These are phyloP conservation scores for Leucoptera coffeella DNA, from an alignment of 2,888 invertebrate genomes.

Conservation along the genomic window DNA sequence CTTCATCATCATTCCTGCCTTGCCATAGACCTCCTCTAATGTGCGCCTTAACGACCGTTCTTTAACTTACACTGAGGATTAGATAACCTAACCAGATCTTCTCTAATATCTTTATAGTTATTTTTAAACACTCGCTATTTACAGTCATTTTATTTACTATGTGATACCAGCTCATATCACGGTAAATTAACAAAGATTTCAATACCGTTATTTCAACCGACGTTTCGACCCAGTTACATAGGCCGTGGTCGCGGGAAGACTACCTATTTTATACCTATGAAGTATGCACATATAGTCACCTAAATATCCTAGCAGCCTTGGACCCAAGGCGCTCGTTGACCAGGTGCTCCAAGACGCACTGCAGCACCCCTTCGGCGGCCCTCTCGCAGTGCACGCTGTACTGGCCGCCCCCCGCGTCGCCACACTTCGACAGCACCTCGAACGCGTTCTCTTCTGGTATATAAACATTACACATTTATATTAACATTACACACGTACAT, in stretches of 20 bases:
- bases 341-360: slow-evolving; percentile 69
- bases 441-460: slow-evolving; percentile 68
- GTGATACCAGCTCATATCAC: too few relatives aligned
- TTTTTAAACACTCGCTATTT: too few relatives aligned
- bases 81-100: neutral
- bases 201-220: too few relatives aligned
- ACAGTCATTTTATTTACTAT: too few relatives aligned
- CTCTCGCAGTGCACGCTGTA: slow-evolving; percentile 67
- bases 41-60: too few relatives aligned
- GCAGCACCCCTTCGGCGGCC: slow-evolving; percentile 66
- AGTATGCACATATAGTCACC: too few relatives aligned
- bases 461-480: neutral
- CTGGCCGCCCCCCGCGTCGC: slow-evolving; percentile 80
- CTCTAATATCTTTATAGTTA: neutral
- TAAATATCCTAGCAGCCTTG: slow-evolving; percentile 80
- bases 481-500: too few relatives aligned
- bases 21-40: too few relatives aligned
- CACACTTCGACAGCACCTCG: slow-evolving; percentile 67
- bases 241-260: too few relatives aligned
- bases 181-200: too few relatives aligned
- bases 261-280: neutral
- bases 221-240: neutral
- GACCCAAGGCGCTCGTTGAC: slow-evolving; percentile 82
- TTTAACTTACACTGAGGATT: too few relatives aligned
- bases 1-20: too few relatives aligned